Base-by-base conservation (phyloP, 2,113 vertebrate species). In the Menidia beryllina region DNA sequence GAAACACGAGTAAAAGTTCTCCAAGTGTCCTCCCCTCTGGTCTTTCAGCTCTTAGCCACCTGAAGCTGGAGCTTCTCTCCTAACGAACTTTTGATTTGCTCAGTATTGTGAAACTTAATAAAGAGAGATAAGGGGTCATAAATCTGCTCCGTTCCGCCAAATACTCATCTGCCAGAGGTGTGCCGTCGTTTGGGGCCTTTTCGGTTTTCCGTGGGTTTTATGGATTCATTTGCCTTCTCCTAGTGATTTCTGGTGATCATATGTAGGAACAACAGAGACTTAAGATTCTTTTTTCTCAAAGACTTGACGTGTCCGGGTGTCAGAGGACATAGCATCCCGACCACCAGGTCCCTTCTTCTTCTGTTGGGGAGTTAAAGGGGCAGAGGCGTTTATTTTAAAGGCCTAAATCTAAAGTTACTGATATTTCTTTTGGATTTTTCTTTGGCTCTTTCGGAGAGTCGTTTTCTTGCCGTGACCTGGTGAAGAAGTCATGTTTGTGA, bases 401-500 rank as follows among this genome's bases (percentile, higher is more conserved):
- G 12, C 43, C 0, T 66, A 23, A 75, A 25, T 66, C 45, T 13
- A 3, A 23, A 11, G 50, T 84, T 79, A 74, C 49, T 72, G 63
- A 47, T 43, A 21, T 25, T 36, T 60, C 63, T 61, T 36, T 5
- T 36, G 20, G 25, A 36, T 62, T 30, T 9, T 23, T 27, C 67
- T 55, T 47, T 20, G 41, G 65, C 19, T 45, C 17, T 45, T 45
- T n/a, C 27, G 27, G 48, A 15, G 13, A 61, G 23, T 47, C 39
- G 21, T 53, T 60, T 53, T 72, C 34, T 72, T 36, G 45, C 25
- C 72, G 45, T 72, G 45, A 62, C 30, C 47, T 10, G 48, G 53
- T 52, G 75, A 62, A 62, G 43, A 66, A 78, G 20, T 73, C 5
- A 26, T 45, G 69, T 57, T 39, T 55, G 26, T 9, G 69, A 63